Percentiles rank a stretch among this genome's conserved stretches.
Conservation (phyloP, 1,140 invertebrate species). For the Zaprionus kolodkinae region DNA sequence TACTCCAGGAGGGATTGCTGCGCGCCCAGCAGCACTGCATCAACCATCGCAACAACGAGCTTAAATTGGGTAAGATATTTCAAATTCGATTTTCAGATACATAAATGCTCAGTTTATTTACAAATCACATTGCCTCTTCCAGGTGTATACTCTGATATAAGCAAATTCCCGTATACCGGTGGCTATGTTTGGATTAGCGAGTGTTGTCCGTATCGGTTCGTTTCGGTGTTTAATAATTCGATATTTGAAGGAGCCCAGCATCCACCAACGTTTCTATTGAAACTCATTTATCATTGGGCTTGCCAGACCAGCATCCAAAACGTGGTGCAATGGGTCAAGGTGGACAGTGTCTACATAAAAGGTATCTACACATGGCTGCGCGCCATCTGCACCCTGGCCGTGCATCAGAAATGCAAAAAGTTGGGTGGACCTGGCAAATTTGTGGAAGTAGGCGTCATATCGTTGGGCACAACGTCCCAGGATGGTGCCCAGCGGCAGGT, state of each 20-base stretch:
- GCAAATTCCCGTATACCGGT: slow-evolving; percentile 93
- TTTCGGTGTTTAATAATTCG: slow-evolving; percentile 94
- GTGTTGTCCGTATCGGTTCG: slow-evolving; percentile 92
- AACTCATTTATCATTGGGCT: slow-evolving; percentile 95
- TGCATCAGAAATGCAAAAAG: slow-evolving; percentile 89
- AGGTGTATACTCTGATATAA: slow-evolving; percentile 93
- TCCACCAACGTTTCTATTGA: slow-evolving; percentile 91
- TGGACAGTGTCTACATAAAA: slow-evolving; percentile 90
- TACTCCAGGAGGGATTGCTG: slow-evolving; percentile 92
- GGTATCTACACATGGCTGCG: slow-evolving; percentile 92
- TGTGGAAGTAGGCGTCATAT: slow-evolving; percentile 93
- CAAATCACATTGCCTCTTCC: not conserved
- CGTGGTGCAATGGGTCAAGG: slow-evolving; percentile 94
- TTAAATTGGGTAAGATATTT: slow-evolving; percentile 87
- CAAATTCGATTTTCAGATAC: no score
- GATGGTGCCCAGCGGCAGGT: slow-evolving; percentile 93
- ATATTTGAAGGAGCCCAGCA: slow-evolving; percentile 93
- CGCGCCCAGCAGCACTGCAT: slow-evolving; percentile 91
- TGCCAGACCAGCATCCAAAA: slow-evolving; percentile 95
- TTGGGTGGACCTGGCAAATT: slow-evolving; percentile 89
- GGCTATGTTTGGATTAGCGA: slow-evolving; percentile 95
- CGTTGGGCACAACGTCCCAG: slow-evolving; percentile 93
- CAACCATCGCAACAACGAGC: slow-evolving; percentile 87
- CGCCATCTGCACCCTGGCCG: slow-evolving; percentile 90
- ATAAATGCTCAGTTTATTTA: not conserved